Evolutionary conservation across 2,888 invertebrate species (phyloP).

Genomic region (Penaeus monodon): DNA sequence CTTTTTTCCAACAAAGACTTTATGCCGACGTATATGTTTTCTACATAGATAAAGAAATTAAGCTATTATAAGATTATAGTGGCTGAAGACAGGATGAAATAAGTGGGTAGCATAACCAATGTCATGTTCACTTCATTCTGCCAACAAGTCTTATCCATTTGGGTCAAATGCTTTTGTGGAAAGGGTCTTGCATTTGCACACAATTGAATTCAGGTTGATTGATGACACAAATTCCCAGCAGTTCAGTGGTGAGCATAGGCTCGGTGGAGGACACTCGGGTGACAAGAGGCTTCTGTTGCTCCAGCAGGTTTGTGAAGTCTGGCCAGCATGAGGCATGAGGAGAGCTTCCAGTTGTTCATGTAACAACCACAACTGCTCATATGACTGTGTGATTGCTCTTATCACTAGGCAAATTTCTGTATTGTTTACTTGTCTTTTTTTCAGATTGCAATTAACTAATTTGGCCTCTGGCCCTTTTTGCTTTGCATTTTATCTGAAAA

Average conservation of each 20-base stretch:
- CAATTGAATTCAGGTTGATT: too few species aligned
- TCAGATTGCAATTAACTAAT: too few species aligned
- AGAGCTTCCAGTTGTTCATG: conserved; percentile 33
- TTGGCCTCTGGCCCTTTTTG: too few species aligned
- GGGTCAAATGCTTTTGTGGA: background rate
- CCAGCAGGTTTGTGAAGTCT: conserved; percentile 47
- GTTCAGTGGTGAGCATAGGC: conserved; percentile 29
- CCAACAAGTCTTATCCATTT: background rate
- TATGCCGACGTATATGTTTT: background rate
- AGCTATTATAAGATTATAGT: too few species aligned
- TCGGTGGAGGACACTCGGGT: conserved; percentile 48
- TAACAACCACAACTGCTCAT: conserved; percentile 17
- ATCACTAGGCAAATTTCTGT: too few species aligned
- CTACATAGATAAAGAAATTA: too few species aligned
- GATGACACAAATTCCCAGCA: conserved; percentile 11
- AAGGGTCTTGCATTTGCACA: too few species aligned
- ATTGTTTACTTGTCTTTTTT: too few species aligned
- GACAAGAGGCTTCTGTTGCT: conserved; percentile 56
- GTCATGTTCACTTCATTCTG: background rate
- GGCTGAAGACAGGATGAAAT: too few species aligned
- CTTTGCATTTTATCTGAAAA: too few species aligned
- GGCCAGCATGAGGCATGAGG: conserved; percentile 42
- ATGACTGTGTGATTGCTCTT: too few species aligned
- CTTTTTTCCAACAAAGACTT: background rate
- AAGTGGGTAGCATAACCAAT: background rate